A percentile compares a stretch with the other conserved stretches of the same genome.
Evolutionary conservation across 2,797 vertebrate species (phyloP).

Genomic region (Rachycentron canadum): DNA sequence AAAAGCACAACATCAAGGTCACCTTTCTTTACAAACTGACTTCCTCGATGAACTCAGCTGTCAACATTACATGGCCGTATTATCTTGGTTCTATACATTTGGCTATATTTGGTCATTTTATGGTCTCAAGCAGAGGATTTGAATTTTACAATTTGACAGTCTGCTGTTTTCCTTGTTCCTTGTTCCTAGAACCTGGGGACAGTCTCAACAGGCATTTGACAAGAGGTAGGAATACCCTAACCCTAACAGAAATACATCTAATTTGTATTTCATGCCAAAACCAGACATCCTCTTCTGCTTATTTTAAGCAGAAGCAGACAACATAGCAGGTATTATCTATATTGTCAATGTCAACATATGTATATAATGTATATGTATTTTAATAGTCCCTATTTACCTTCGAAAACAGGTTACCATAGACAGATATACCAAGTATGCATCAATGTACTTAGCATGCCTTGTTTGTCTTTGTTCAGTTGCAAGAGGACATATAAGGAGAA

Average conservation of each 20-base stretch:
- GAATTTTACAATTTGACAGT: not conserved
- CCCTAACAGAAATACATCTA: not conserved
- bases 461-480: no score
- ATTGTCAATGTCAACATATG: not conserved
- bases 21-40: not conserved
- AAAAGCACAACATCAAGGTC: slow-evolving; percentile 31
- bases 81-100: not conserved
- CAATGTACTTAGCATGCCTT: no score
- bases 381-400: no score
- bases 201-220: not conserved
- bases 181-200: not conserved
- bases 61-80: not conserved
- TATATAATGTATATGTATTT: no score
- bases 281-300: not conserved
- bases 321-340: not conserved
- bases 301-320: not conserved
- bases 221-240: not conserved
- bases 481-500: not conserved
- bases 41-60: not conserved
- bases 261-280: not conserved
- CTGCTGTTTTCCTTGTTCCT: not conserved
- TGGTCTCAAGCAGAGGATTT: not conserved
- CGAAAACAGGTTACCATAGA: no score
- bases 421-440: no score
- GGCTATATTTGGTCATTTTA: not conserved